Base-by-base conservation (phyloP, 2,888 invertebrate genomes). In the Colletes collaris region DNA sequence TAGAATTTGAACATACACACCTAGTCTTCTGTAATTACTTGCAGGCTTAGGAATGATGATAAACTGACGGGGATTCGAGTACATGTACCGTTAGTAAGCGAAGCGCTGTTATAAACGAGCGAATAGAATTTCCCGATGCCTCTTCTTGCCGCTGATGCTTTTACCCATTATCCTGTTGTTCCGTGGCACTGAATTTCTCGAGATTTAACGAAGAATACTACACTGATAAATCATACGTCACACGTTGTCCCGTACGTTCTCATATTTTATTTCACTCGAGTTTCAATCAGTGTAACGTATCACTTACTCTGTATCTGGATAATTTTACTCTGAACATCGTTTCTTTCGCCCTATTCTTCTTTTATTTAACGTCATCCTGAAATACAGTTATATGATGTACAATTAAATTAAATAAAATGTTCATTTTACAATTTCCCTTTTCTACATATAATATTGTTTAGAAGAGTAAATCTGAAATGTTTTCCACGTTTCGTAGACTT, bases 41-140 rank as follows among this genome's bases (percentile, higher is more conserved):
- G 67, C 72, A 69, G 78, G 78, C 78, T 77, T 69, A 77, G 78
- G 44, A 70, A 78, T 69, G 70, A 78, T 78, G 78, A 78, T 78
- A 77, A 78, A 78, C 78, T 62, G 78, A 59, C 59, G 60, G 60
- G 49, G 78, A 78, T 77, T 77, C 65, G 44, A 55, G 53, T 59
- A 64, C 76, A 65, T 19, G 77, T 44, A 55, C 68, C 37, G 59
- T 55, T 69, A 40, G 52, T 27, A 27, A 49, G 49, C 59, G 40
- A 46, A 64, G 50, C 44, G 49, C 35, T 53, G 53, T 78, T 78
- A 76, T 76, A 77, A 78, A 78, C 49, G 78, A 69, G 69, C 49
- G 53, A 78, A 65, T 60, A 77, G 77, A 69, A 78, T 78, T 65
- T 53, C 70, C 64, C 40, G 59, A 60, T 69, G 11, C 53, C 69